Percentiles rank a stretch among this genome's conserved stretches.
Conservation (phyloP, 2,888 invertebrate genomes). For the Phaonia tiefii region DNA sequence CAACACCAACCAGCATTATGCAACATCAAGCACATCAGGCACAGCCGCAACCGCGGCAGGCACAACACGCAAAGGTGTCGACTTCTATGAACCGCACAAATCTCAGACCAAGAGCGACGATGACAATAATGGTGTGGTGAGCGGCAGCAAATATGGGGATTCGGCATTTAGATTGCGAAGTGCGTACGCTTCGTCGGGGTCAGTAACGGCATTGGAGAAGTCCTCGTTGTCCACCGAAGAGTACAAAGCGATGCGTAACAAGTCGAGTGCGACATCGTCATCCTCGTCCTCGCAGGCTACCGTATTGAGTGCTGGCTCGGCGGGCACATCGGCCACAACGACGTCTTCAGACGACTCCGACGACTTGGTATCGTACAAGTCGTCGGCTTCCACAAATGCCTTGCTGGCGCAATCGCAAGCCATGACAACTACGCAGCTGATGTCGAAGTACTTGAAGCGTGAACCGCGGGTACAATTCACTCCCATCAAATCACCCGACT, state of each 20-base stretch:
- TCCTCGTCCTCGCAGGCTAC: constrained; percentile 79
- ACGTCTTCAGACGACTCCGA: constrained; percentile 79
- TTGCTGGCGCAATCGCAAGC: constrained; percentile 79
- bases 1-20: constrained; percentile 54
- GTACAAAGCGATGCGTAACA: constrained; percentile 77
- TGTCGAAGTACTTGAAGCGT: constrained; percentile 79
- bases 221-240: constrained; percentile 73
- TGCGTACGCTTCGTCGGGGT: constrained; percentile 65
- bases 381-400: constrained; percentile 78
- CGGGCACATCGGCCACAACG: constrained; percentile 77
- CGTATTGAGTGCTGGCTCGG: constrained; percentile 77
- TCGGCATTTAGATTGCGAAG: constrained; percentile 55
- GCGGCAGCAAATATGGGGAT: constrained; percentile 69
- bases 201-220: constrained; percentile 61
- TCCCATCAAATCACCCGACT: constrained; percentile 78
- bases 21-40: constrained; percentile 46
- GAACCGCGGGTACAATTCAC: constrained; percentile 79
- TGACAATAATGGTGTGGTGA: constrained; percentile 69
- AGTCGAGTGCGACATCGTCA: constrained; percentile 78
- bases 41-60: constrained; percentile 59
- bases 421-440: constrained; percentile 79
- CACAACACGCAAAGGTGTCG: constrained; percentile 74
- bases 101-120: constrained; percentile 73
- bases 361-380: constrained; percentile 78
- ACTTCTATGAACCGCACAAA: constrained; percentile 78